Conservation (phyloP, 2,113 vertebrate genomes). For the Prunella himalayana region DNA sequence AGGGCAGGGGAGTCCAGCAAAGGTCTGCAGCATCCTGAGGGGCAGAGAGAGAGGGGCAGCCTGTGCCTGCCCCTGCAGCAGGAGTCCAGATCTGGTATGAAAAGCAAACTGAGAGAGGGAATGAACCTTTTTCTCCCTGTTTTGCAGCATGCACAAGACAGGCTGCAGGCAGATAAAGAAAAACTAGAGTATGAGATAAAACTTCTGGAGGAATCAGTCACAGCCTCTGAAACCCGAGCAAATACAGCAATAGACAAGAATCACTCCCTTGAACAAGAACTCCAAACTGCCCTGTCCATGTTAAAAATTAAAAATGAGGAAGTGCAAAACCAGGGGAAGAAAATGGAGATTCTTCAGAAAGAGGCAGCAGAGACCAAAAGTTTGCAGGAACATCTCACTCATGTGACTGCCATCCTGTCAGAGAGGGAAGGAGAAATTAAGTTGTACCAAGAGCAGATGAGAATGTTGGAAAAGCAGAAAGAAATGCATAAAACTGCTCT, state of each 20-base stretch:
- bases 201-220: constrained; percentile 46
- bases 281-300: constrained; percentile 19
- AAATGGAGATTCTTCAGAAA: constrained; percentile 58
- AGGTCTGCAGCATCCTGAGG: background rate
- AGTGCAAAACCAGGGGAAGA: constrained; percentile 32
- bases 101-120: background rate
- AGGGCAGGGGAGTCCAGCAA: fast-evolving
- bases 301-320: constrained; percentile 67
- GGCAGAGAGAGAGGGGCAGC: background rate
- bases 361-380: constrained; percentile 15
- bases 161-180: constrained; percentile 49
- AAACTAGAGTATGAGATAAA: constrained; percentile 44
- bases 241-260: constrained; percentile 8
- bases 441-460: background rate
- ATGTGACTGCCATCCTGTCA: background rate
- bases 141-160: constrained; percentile 57
- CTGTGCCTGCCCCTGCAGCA: background rate
- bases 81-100: background rate
- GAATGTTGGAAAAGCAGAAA: background rate
- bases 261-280: constrained; percentile 63
- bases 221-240: constrained; percentile 56
- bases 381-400: background rate
- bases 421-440: background rate
- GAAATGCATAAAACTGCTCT: background rate
- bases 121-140: background rate